Base-by-base conservation (phyloP, 2,888 invertebrate species). In the Stenotaenia linearis region DNA sequence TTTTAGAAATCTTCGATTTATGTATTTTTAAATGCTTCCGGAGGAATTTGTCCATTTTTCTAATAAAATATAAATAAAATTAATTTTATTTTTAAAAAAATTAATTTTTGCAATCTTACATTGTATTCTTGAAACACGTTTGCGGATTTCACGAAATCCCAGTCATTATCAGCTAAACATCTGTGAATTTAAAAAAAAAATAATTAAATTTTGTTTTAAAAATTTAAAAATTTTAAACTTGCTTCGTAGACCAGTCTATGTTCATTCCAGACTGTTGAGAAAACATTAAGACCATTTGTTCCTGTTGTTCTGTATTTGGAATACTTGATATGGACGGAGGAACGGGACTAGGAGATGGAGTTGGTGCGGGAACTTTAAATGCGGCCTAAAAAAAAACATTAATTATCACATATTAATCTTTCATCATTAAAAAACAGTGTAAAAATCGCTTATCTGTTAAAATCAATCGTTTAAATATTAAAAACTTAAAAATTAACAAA, bases 131-230 rank as follows among this genome's bases (percentile, higher is more conserved):
- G 50, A 50, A 50, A 50, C n/a, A 50, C 50, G 2, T n/a, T 18
- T 9, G 91, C 87, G 0, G 96, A 95, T 82, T 91, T 89, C 82
- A 93, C 91, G 83, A 91, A 92, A 84, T 96, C 92, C 96, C 97
- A 97, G 56, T 91, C 91, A 3, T 94, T 95, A 87, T 97, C 94
- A 86, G 92, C 91, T 78, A 97, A 88, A 85, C 97, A 97, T 85
- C 93, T 94, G n/a, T n/a, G n/a, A n/a, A n/a, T n/a, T n/a, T n/a
- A n/a, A 85, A 0, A 87, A 88, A 80, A 75, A 82, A 82, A n/a
- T 77, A 32, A 9, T 32, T 32, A 32, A 32, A 6, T 32, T 32
- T 32, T 32, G 80, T 80, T 78, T 35, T 15, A 45, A 21, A n/a
- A 35, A 69, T 77, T 40, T 78, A 25, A 28, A 37, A 28, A 25